phyloP scores from a whole-genome alignment of 2,113 vertebrate genomes.

The Ameiurus melas region DNA sequence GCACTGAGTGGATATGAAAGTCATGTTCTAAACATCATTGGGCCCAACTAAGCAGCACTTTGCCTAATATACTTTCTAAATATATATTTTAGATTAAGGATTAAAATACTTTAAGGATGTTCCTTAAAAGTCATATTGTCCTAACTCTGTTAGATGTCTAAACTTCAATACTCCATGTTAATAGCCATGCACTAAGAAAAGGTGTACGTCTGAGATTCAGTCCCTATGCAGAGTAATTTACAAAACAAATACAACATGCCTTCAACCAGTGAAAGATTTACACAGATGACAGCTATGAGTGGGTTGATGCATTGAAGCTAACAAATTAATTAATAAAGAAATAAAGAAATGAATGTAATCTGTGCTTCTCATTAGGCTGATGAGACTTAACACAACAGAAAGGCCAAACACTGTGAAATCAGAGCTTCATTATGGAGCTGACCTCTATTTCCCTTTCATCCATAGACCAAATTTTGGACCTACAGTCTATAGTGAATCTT shows the following conservation, averaged over 20 bases:
- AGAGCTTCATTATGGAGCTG: background rate
- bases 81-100: background rate
- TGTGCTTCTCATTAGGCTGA: slow-evolving; percentile 7
- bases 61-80: background rate
- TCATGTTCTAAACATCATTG: background rate
- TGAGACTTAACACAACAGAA: slow-evolving; percentile 21
- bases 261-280: background rate
- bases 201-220: slow-evolving; percentile 29
- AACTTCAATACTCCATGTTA: slow-evolving; percentile 30
- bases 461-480: slow-evolving; percentile 8
- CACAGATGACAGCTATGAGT: background rate
- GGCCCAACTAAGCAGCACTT: background rate
- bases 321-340: slow-evolving; percentile 18
- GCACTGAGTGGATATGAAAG: slow-evolving; percentile 4
- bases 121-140: background rate
- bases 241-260: background rate
- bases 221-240: slow-evolving; percentile 2
- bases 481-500: background rate
- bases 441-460: slow-evolving; percentile 1
- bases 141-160: slow-evolving; percentile 28
- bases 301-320: background rate
- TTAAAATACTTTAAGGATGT: background rate
- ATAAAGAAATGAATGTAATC: background rate
- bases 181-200: slow-evolving; percentile 3
- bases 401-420: background rate